A percentile compares a stretch with the other conserved stretches of the same genome.
These are phyloP conservation scores for Galbula dea DNA, from an alignment of 2,113 vertebrate genomes.

Conservation along the genomic window DNA sequence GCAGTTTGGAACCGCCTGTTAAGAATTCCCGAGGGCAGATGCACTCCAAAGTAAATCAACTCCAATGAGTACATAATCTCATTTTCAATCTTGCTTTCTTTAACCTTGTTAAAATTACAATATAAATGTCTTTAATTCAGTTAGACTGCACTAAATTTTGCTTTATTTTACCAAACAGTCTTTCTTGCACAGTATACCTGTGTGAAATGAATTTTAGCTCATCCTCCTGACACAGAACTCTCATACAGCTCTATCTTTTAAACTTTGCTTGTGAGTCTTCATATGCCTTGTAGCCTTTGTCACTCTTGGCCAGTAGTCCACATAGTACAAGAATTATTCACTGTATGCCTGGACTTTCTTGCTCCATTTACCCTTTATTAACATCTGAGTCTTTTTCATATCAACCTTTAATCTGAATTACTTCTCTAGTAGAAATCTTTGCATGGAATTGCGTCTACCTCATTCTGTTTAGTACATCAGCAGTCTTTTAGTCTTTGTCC, in stretches of 20 bases:
- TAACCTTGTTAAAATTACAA: neutral
- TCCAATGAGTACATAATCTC: neutral
- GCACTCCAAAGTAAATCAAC: neutral
- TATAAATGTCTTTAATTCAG: neutral
- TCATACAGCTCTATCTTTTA: neutral
- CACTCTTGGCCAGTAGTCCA: neutral
- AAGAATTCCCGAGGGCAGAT: neutral
- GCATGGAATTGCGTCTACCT: neutral
- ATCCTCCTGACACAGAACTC: neutral
- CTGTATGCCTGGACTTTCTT: neutral
- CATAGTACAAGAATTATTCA: neutral
- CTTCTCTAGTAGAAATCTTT: neutral
- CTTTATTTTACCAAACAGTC: neutral
- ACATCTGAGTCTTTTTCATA: neutral
- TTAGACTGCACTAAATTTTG: neutral
- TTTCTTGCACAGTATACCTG: neutral
- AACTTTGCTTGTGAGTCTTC: neutral
- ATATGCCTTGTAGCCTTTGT: neutral
- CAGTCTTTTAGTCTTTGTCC: neutral
- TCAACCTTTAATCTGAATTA: neutral
- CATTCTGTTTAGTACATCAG: neutral
- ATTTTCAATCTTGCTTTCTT: neutral
- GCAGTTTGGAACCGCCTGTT: neutral
- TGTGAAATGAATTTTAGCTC: neutral
- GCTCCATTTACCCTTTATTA: neutral